These are phyloP conservation scores for Ceraclea dissimilis DNA, from an alignment of 2,888 invertebrate species.

Conservation along the genomic window DNA sequence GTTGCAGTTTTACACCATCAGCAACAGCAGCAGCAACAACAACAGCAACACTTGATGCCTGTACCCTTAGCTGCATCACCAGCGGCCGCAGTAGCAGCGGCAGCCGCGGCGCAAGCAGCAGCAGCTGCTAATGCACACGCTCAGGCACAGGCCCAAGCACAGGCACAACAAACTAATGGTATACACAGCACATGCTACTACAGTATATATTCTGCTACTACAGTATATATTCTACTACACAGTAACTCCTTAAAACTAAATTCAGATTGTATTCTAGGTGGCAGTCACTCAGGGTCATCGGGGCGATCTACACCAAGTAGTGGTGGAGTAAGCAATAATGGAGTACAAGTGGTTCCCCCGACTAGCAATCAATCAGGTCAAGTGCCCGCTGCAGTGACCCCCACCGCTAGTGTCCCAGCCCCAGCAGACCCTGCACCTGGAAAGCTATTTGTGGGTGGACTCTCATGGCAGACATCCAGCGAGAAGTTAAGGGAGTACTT, in stretches of 20 bases:
- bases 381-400: constrained; percentile 37
- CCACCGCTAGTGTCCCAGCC: constrained; percentile 35
- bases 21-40: constrained; percentile 31
- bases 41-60: constrained; percentile 32
- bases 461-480: constrained; percentile 89
- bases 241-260: too few relatives aligned
- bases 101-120: constrained; percentile 27
- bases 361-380: constrained; percentile 41
- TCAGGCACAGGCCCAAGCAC: constrained; percentile 33
- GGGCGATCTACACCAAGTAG: constrained; percentile 64
- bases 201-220: neutral
- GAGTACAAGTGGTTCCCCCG: constrained; percentile 29
- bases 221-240: neutral
- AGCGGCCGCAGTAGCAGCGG: constrained; percentile 29
- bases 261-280: constrained; percentile 29
- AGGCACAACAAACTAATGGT: constrained; percentile 32
- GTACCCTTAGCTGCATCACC: constrained; percentile 32
- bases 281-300: constrained; percentile 57
- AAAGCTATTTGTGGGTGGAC: constrained; percentile 84
- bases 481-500: constrained; percentile 90
- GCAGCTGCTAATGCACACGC: constrained; percentile 26
- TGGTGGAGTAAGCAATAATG: constrained; percentile 35
- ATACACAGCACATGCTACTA: neutral
- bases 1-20: constrained; percentile 34
- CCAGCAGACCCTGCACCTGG: constrained; percentile 67